phyloP scores from a whole-genome alignment of 2,113 vertebrate genomes.

The Thinocorus orbignyianus region DNA sequence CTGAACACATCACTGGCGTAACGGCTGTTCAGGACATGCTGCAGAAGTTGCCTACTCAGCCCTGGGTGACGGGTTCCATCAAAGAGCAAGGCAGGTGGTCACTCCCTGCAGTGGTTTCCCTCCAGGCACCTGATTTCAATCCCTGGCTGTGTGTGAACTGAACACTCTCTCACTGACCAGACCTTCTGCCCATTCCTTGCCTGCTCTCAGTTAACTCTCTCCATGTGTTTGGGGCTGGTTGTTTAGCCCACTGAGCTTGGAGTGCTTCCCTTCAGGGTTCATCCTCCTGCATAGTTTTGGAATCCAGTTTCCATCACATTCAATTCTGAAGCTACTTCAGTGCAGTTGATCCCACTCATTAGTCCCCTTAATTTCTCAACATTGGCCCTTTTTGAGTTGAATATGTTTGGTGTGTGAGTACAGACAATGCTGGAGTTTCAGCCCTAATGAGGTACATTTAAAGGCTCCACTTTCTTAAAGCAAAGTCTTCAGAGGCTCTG shows the following conservation, averaged over 20 bases:
- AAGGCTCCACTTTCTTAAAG: neutral
- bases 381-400: neutral
- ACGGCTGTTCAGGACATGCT: neutral
- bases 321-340: neutral
- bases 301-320: conserved; percentile 29
- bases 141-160: neutral
- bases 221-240: neutral
- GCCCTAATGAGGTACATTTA: neutral
- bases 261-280: neutral
- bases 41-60: neutral
- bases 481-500: neutral
- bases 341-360: neutral
- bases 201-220: neutral
- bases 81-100: neutral
- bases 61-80: neutral
- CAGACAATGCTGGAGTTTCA: neutral
- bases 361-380: conserved; percentile 13
- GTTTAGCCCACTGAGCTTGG: neutral
- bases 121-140: neutral
- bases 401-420: neutral
- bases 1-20: neutral
- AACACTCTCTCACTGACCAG: neutral
- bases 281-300: neutral
- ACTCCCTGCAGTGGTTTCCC: neutral
- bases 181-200: neutral